Percentiles rank a stretch among this genome's conserved stretches.
These are phyloP conservation scores for Pristionchus entomophagus DNA, from an alignment of 2,888 invertebrate species.

Conservation along the genomic window DNA sequence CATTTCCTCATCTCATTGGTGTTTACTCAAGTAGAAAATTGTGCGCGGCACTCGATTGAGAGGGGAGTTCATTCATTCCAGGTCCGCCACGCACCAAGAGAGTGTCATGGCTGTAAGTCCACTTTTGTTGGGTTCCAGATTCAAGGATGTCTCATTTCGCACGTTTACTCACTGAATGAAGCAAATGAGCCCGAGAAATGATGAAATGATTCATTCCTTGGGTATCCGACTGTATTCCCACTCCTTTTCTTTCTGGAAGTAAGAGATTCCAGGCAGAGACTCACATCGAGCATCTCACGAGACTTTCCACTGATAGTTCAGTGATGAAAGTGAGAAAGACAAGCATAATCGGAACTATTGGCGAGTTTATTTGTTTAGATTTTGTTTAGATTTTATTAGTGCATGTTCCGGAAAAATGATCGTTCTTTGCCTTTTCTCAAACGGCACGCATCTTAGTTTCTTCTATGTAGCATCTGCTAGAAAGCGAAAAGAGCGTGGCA, in stretches of 20 bases:
- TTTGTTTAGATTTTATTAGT: background rate
- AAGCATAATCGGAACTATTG: conserved; percentile 31
- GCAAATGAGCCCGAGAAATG: too few relatives aligned
- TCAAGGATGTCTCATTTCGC: too few relatives aligned
- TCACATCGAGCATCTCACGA: conserved; percentile 40
- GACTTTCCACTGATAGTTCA: background rate
- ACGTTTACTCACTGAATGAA: too few relatives aligned
- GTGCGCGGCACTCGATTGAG: background rate
- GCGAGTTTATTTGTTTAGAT: too few relatives aligned
- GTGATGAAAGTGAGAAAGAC: background rate
- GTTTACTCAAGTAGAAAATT: conserved; percentile 35
- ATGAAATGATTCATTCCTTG: too few relatives aligned
- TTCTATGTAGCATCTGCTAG: background rate
- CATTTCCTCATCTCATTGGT: background rate
- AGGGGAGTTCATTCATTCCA: background rate
- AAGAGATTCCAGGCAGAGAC: background rate
- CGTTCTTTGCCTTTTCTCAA: background rate
- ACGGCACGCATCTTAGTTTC: background rate
- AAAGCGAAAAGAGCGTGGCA: too few relatives aligned
- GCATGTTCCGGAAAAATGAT: background rate
- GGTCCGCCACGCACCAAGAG: background rate
- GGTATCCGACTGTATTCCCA: too few relatives aligned
- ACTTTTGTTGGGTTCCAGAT: background rate
- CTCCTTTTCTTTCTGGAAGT: background rate
- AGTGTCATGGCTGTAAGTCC: background rate